Evolutionary conservation across 2,888 invertebrate genomes (phyloP).

Genomic region (Ectropis crepuscularia): DNA sequence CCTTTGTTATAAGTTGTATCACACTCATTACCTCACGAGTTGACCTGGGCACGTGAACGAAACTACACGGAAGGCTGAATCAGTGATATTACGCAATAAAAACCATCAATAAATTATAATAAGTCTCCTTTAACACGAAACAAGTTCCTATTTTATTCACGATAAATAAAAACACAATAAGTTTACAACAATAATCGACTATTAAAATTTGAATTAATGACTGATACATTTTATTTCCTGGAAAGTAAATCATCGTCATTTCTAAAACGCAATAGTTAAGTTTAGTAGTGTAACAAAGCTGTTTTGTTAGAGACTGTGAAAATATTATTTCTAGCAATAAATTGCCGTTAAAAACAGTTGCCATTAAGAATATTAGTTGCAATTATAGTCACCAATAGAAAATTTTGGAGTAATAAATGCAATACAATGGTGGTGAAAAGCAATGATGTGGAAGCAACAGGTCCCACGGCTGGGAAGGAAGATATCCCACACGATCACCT

Average conservation of each 20-base stretch:
- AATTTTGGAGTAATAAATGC: background rate
- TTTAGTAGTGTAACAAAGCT: too few relatives aligned
- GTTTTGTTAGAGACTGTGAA: too few relatives aligned
- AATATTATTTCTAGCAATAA: background rate
- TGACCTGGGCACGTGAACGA: slow-evolving; percentile 22
- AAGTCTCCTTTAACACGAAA: background rate
- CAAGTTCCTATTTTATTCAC: slow-evolving; percentile 10
- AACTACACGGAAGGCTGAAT: slow-evolving; percentile 2
- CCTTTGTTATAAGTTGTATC: slow-evolving; percentile 33
- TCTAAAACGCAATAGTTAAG: too few relatives aligned
- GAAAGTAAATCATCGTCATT: too few relatives aligned
- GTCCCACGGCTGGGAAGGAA: slow-evolving; percentile 49
- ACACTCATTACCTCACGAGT: slow-evolving; percentile 32
- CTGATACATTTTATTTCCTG: too few relatives aligned
- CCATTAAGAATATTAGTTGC: background rate
- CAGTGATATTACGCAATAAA: slow-evolving; percentile 1
- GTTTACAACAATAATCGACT: too few relatives aligned
- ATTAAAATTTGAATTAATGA: too few relatives aligned
- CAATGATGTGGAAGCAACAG: slow-evolving; percentile 56
- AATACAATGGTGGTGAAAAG: slow-evolving; percentile 53
- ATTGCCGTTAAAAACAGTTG: background rate
- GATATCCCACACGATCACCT: slow-evolving; percentile 75
- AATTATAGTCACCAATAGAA: slow-evolving; percentile 2
- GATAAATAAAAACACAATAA: background rate
- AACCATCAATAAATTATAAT: background rate